Conservation (phyloP, 2,113 vertebrate species). For the Rana temporaria region DNA sequence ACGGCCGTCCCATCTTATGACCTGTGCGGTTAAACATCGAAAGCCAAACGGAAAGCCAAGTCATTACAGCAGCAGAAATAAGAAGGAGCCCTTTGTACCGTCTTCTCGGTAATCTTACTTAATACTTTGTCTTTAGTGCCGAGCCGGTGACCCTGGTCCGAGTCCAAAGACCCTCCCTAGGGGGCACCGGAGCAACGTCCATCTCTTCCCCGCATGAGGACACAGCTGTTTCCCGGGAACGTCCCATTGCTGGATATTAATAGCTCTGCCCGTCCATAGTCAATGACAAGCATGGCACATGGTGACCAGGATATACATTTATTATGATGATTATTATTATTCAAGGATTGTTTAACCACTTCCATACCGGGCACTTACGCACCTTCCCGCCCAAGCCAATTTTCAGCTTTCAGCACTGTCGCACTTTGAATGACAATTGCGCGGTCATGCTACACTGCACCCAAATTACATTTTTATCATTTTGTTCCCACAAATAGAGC, state of each 20-base stretch:
- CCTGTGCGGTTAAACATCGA: too few species aligned
- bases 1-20: too few species aligned
- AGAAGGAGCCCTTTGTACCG: background rate
- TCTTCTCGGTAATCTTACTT: background rate
- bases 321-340: too few species aligned
- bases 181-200: background rate
- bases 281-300: background rate
- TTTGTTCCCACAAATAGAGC: too few species aligned
- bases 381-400: too few species aligned
- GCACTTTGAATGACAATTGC: too few species aligned
- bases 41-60: background rate
- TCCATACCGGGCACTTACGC: too few species aligned
- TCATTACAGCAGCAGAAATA: background rate
- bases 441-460: too few species aligned
- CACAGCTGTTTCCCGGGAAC: slow-evolving; percentile 3
- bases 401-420: too few species aligned
- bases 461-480: too few species aligned
- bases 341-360: too few species aligned
- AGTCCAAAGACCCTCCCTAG: background rate
- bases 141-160: background rate
- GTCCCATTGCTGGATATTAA: slow-evolving; percentile 1
- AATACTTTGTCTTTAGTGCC: background rate
- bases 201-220: background rate
- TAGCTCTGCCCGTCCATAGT: background rate
- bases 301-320: background rate